Evolutionary conservation across 2,797 vertebrate species (phyloP), one percentile per base, ranked within the genome.

Genomic region (Eulemur rubriventer): DNA sequence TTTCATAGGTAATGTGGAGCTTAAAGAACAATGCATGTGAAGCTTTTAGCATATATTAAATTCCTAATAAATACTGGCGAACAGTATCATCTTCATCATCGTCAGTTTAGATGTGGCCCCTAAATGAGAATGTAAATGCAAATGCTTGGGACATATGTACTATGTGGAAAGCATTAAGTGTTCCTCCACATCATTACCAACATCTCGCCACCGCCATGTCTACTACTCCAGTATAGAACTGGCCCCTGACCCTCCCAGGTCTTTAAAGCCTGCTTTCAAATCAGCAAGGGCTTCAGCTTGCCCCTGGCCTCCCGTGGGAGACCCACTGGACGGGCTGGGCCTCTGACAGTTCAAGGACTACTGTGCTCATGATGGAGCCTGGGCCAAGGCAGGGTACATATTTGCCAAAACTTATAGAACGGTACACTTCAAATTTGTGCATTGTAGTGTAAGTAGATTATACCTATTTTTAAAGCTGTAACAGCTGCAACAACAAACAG

Each of bases 181-280:
- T 41, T 83, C 48, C 22, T 78, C 22, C 69, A 24, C 24, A 50
- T 55, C 85, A 86, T 57, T 75, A 92, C 7, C 17, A 59, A 43
- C 28, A 57, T 24, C 52, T 38, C 20, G 43, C 24, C 9, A 67
- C 50, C 16, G 28, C 6, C 65, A 70, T 12, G 17, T 86, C 57
- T 70, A 86, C 41, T 50, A 38, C 67, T 30, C 67, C 1, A 80
- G 43, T 84, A 84, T 65, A 69, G 50, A 85, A 81, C 35, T 48
- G 85, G 73, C 1, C 33, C 50, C 67, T 59, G 50, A 95, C 4
- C 20, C 24, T 61, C 52, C 33, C 43, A 38, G 14, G 84, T 38
- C 33, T 92, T 94, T 63, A 85, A 94, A 75, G 28, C 57, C 57
- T 87, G 52, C 69, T 87, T 95, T 93, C 69, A 81, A 75, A 75